Base-by-base conservation (phyloP, 2,113 vertebrate genomes). In the Donacobius atricapilla region DNA sequence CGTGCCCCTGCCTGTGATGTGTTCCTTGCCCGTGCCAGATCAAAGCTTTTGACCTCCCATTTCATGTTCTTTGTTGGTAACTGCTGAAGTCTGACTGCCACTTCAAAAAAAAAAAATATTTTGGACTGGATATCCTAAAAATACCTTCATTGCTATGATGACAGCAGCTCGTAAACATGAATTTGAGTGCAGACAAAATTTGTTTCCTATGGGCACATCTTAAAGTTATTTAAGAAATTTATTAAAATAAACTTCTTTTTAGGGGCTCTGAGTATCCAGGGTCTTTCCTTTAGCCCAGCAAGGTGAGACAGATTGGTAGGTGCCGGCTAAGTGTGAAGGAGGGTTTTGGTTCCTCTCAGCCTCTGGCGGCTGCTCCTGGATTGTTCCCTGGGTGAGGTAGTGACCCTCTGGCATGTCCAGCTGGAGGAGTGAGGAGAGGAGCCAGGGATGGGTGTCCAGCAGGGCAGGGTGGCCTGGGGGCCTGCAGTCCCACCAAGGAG, bases 41-140 rank as follows among this genome's bases (percentile, higher is more conserved):
- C 82, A 83, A 94, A 94, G 92, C 87, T 91, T 93, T 84, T 96
- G 94, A 96, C 96, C 94, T 96, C 68, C 4, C 21, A 53, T 91
- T 96, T 75, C 68, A 18, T 21, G 1, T 65, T 81, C 90, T 96
- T 91, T 94, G 79, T 70, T 71, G 66, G 40, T 61, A 56, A 85
- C 92, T 93, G 53, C 78, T 91, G 53, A 85, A 92, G 90, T 92
- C 87, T 81, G 53, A 86, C 85, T 94, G 70, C 71, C 42, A 37
- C 89, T 89, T 94, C 44, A 90, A 81, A 84, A 93, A 73, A 84
- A 93, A 73, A 76, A 77, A 8, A 5, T 33, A 35, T n/a, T 83
- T 93, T 58, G 70, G n/a, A 81, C 65, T 90, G 45, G 44, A 25
- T 80, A 72, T 79, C 60, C 54, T 69, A 53, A 92, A 92, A 92